Evolutionary conservation across 2,113 vertebrate species (phyloP).

Genomic region (Anseranas semipalmata): DNA sequence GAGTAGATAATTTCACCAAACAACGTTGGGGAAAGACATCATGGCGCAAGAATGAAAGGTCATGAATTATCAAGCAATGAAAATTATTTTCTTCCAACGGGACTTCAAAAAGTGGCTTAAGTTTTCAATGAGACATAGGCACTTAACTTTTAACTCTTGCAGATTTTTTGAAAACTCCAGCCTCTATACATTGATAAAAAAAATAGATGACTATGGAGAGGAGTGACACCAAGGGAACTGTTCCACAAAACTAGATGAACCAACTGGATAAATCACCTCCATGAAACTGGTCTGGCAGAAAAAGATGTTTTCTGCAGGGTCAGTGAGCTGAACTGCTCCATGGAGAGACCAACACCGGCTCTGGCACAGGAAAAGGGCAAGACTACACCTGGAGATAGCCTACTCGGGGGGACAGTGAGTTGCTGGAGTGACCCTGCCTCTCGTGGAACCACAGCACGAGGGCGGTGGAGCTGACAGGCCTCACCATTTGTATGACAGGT

Average conservation of each 20-base stretch:
- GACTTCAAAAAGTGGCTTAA: not conserved
- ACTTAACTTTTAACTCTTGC: not conserved
- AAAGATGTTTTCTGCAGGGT: not conserved
- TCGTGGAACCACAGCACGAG: not conserved
- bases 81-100: not conserved
- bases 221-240: not conserved
- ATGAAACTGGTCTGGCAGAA: not conserved
- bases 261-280: not conserved
- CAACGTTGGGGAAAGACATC: not conserved
- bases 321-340: not conserved
- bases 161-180: not conserved
- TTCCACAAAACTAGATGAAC: not conserved
- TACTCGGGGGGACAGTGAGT: not conserved
- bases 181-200: not conserved
- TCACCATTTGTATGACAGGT: not conserved
- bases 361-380: not conserved
- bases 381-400: not conserved
- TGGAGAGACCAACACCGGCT: not conserved
- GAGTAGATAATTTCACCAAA: not conserved
- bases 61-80: not conserved
- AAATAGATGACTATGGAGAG: not conserved
- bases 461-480: not conserved
- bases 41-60: not conserved
- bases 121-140: not conserved
- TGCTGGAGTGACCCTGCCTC: not conserved